Evolutionary conservation across 2,113 vertebrate species (phyloP).

Genomic region (Tautogolabrus adspersus): DNA sequence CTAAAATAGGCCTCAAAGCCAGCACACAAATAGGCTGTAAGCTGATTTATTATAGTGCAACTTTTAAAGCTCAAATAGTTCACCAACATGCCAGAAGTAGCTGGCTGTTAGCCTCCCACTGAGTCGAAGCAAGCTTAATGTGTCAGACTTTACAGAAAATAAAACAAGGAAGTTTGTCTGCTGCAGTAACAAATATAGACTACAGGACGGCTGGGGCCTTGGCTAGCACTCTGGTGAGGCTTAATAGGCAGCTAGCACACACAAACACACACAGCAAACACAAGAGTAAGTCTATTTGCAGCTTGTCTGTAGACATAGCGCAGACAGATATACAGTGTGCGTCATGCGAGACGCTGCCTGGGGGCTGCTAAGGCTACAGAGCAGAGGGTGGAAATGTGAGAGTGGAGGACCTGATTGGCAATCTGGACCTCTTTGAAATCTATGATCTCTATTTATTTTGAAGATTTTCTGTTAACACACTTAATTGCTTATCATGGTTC

Average conservation of each 20-base stretch:
- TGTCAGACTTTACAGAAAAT: constrained; percentile 9
- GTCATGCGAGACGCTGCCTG: not conserved
- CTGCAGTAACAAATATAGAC: constrained; percentile 11
- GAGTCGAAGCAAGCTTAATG: not conserved
- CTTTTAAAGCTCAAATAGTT: not conserved
- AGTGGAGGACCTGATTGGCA: not conserved
- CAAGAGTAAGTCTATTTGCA: constrained; percentile 41
- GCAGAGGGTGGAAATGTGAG: not conserved
- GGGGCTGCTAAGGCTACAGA: not conserved
- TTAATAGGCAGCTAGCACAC: constrained; percentile 7
- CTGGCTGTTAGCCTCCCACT: not conserved
- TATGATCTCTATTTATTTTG: not conserved
- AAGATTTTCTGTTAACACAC: not conserved
- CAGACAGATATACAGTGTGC: constrained; percentile 46
- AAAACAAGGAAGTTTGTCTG: constrained; percentile 11
- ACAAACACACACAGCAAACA: not conserved
- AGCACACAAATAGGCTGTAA: not conserved
- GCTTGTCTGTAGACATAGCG: constrained; percentile 18
- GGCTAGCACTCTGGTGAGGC: constrained; percentile 1
- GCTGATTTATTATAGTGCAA: constrained; percentile 17
- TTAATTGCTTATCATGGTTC: not conserved
- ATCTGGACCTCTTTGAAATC: not conserved
- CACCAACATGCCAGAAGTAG: not conserved
- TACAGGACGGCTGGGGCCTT: not conserved
- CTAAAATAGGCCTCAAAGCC: constrained; percentile 36